Evolutionary conservation across 64 coral and sea anemone species (phyloP).

Genomic region (Cladopsammia gracilis): DNA sequence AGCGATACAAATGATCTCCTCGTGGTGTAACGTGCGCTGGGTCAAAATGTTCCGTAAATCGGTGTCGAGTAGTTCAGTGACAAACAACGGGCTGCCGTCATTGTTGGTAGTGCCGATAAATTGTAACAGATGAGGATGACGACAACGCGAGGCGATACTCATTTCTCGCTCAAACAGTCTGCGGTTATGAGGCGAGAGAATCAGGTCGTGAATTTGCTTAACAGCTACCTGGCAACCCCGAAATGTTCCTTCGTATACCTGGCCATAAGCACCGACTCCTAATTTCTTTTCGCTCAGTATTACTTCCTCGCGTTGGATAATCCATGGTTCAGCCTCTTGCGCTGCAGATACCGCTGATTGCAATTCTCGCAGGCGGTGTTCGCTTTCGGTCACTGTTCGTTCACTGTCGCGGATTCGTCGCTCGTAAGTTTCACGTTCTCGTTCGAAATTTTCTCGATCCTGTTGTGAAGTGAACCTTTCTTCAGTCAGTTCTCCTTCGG

Average conservation of each 20-base stretch:
- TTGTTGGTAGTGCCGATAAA: conserved; percentile 91
- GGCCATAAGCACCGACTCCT: conserved; percentile 81
- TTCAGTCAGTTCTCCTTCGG: conserved; percentile 43
- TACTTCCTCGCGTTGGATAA: conserved; percentile 80
- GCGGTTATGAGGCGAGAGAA: conserved; percentile 87
- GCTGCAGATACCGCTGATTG: conserved; percentile 53
- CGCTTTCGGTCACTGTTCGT: conserved; percentile 37
- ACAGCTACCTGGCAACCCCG: conserved; percentile 79
- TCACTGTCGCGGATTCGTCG: conserved; percentile 62
- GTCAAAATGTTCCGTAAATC: conserved; percentile 62
- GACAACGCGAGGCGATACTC: conserved; percentile 87
- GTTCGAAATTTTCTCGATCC: conserved; percentile 33
- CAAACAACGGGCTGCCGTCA: conserved; percentile 72
- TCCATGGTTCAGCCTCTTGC: conserved; percentile 86
- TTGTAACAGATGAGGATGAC: conserved; percentile 90
- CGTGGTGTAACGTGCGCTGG: conserved; percentile 65
- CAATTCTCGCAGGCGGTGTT: conserved; percentile 56
- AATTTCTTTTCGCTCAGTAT: conserved; percentile 52
- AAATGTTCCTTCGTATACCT: conserved; percentile 81
- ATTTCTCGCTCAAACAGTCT: conserved; percentile 93
- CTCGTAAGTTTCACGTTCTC: conserved; percentile 57
- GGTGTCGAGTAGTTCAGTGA: conserved; percentile 82
- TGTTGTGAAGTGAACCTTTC: conserved; percentile 25
- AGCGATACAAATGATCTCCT: conserved; percentile 76
- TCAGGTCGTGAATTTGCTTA: conserved; percentile 87